Percentiles rank a stretch among this genome's conserved stretches.
Evolutionary conservation across 2,888 invertebrate species (phyloP).

Genomic region (Amblyteles armatorius): DNA sequence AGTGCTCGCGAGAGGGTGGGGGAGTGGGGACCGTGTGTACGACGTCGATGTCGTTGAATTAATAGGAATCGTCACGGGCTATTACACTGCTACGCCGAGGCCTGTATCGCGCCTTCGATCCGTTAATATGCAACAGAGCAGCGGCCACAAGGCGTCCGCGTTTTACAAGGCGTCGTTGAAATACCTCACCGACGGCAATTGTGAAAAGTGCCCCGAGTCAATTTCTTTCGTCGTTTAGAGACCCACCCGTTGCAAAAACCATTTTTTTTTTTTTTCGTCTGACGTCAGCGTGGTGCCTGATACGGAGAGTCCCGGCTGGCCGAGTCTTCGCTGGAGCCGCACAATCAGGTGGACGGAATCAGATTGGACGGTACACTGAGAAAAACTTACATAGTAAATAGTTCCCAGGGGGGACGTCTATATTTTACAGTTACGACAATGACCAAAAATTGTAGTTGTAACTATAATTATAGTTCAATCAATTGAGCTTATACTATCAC

Average conservation of each 20-base stretch:
- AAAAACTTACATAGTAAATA: too few species aligned
- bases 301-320: background rate
- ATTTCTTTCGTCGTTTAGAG: conserved; percentile 43
- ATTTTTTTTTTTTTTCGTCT: conserved; percentile 1
- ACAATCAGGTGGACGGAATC: background rate
- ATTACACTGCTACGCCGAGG: conserved; percentile 66
- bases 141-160: conserved; percentile 48
- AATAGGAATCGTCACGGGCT: conserved; percentile 69
- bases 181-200: conserved; percentile 32
- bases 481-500: too few species aligned
- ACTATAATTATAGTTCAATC: too few species aligned
- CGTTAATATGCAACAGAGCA: conserved; percentile 46
- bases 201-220: conserved; percentile 31
- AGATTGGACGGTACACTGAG: background rate
- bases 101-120: conserved; percentile 47
- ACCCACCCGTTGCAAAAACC: conserved; percentile 9
- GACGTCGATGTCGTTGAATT: conserved; percentile 69
- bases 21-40: conserved; percentile 33
- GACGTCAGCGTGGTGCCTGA: background rate
- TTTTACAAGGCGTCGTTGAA: conserved; percentile 46
- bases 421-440: too few species aligned
- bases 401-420: too few species aligned
- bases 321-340: background rate
- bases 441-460: too few species aligned
- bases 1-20: background rate